Conservation (phyloP, 1,140 invertebrate genomes). For the Goniozus legneri region DNA sequence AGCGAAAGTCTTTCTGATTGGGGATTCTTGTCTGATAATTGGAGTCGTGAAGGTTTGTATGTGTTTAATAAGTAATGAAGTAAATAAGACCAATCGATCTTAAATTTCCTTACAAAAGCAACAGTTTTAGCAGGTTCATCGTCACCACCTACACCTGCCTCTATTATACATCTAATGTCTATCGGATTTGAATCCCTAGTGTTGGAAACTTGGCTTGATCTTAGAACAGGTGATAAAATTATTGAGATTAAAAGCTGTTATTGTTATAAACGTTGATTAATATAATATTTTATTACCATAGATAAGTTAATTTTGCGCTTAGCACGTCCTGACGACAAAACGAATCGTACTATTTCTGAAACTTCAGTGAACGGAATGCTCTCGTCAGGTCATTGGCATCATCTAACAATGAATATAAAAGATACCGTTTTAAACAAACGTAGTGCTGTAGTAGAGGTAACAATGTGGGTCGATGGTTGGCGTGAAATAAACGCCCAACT, state of each 20-base stretch:
- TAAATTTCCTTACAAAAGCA: conserved; percentile 10
- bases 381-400: conserved; percentile 57
- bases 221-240: conserved; percentile 45
- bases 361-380: conserved; percentile 53
- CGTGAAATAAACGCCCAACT: conserved; percentile 50
- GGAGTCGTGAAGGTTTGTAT: conserved; percentile 47
- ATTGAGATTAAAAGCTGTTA: too few relatives aligned
- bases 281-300: conserved; percentile 30
- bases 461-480: conserved; percentile 56
- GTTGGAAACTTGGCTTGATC: conserved; percentile 54
- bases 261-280: too few relatives aligned
- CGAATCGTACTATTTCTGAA: conserved; percentile 56
- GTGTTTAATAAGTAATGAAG: neutral
- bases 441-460: conserved; percentile 60
- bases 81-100: conserved; percentile 6
- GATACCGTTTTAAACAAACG: conserved; percentile 58
- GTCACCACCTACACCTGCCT: conserved; percentile 42
- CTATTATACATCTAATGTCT: conserved; percentile 56
- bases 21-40: conserved; percentile 50
- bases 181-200: conserved; percentile 58
- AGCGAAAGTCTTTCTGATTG: conserved; percentile 50
- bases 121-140: conserved; percentile 42
- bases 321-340: conserved; percentile 57
- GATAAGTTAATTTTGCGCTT: conserved; percentile 56
- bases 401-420: conserved; percentile 61